Percentiles rank a stretch among this genome's conserved stretches.
phyloP scores from a whole-genome alignment of 2,113 vertebrate species.

The Monopterus albus region DNA sequence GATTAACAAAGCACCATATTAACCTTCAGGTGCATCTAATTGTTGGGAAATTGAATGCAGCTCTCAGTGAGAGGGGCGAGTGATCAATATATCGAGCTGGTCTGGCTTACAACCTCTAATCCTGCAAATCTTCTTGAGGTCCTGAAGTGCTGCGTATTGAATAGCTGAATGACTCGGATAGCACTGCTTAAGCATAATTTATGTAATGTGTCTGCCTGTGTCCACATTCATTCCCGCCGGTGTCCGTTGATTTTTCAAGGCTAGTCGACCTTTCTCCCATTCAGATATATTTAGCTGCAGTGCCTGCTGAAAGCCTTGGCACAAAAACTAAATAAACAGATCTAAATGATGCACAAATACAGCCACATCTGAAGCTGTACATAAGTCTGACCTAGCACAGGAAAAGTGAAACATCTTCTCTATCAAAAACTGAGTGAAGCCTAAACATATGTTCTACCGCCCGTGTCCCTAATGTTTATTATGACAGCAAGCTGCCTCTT shows the following conservation, averaged over 20 bases:
- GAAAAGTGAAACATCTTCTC: slow-evolving; percentile 31
- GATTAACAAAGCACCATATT: slow-evolving; percentile 82
- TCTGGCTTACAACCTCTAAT: slow-evolving; percentile 79
- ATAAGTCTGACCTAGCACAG: slow-evolving; percentile 26
- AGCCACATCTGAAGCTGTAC: slow-evolving; percentile 26
- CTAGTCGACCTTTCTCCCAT: slow-evolving; percentile 45
- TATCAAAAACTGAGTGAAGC: slow-evolving; percentile 21
- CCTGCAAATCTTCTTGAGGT: slow-evolving; percentile 82
- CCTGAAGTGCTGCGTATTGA: slow-evolving; percentile 78
- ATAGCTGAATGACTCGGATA: slow-evolving; percentile 73
- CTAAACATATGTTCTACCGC: slow-evolving; percentile 30
- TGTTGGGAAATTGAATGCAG: slow-evolving; percentile 84
- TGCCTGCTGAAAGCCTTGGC: slow-evolving; percentile 1
- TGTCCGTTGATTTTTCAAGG: slow-evolving; percentile 49
- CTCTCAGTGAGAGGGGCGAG: slow-evolving; percentile 68
- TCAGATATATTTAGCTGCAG: slow-evolving; percentile 50
- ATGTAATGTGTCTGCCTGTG: slow-evolving; percentile 63
- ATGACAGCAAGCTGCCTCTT: slow-evolving; percentile 30
- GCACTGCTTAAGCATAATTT: slow-evolving; percentile 77
- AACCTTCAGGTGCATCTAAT: slow-evolving; percentile 79
- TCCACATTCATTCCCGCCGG: slow-evolving; percentile 47
- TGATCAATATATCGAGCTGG: slow-evolving; percentile 81
- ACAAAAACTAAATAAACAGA: slow-evolving; percentile 34
- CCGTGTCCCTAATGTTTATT: slow-evolving; percentile 31
- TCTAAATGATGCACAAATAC: slow-evolving; percentile 49